Base-by-base conservation (phyloP, 2,797 vertebrate species). In the Enteromius radiatus region DNA sequence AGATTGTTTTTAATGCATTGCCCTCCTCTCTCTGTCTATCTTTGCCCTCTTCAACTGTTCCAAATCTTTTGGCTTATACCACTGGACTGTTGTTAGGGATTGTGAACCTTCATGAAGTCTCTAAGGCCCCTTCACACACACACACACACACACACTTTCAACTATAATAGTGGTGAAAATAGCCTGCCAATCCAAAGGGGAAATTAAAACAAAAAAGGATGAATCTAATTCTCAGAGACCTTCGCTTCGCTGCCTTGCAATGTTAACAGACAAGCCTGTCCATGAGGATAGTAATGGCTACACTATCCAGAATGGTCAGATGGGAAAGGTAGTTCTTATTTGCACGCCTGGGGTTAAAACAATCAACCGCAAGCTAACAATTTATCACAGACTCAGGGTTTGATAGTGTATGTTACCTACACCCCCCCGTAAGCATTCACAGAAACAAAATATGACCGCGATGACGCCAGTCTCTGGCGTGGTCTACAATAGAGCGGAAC, bases 211-310 rank as follows among this genome's bases (percentile, higher is more conserved):
- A 86, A 91, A 90, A 90, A 83, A 84, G 85, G 84, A 84, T 88
- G 89, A 89, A 94, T 93, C 90, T 92, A 93, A 93, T 93, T 92
- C 91, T 89, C 89, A 83, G 90, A 90, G 92, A 93, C 93, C 91
- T 93, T 93, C 91, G 86, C 92, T 92, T 93, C 89, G 86, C 88
- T 88, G 89, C 91, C 89, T 92, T 90, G 91, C 54, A 89, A 91
- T 92, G 88, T 92, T 92, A 93, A 91, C 90, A 87, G 89, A 89
- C 89, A 88, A 89, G 59, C 87, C 89, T 91, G 91, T 94, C 92
- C 92, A 84, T 81, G 87, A 92, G 93, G 92, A 89, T 83, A 89
- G 87, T 87, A 21, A 33, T 26, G 65, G 88, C 89, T 90, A 92
- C 90, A 88, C 92, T 92, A 93, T 92, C 89, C 90, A 89, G 90